A percentile compares a stretch with the other conserved stretches of the same genome.
phyloP scores from a whole-genome alignment of 2,113 vertebrate genomes.

The Chrysochloris asiatica region DNA sequence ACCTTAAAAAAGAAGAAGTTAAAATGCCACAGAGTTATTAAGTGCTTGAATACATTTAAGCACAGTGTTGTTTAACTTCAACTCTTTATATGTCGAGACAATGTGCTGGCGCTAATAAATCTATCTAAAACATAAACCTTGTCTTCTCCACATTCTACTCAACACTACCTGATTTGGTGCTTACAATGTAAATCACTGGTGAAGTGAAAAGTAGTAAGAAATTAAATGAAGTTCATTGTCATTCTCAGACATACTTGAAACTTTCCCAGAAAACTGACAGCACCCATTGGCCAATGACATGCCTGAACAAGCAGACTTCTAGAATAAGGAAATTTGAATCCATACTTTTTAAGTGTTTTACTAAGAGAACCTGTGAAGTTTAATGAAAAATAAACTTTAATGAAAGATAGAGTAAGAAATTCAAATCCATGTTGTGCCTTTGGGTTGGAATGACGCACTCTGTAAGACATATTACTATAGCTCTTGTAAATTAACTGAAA shows the following conservation, averaged over 20 bases:
- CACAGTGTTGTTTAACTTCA: neutral
- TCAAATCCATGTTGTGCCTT: neutral
- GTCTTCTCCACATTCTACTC: neutral
- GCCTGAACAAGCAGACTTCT: slow-evolving; percentile 12
- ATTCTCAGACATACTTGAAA: slow-evolving; percentile 40
- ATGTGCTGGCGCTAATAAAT: neutral
- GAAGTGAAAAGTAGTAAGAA: neutral
- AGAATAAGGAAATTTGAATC: neutral
- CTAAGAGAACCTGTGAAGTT: slow-evolving; percentile 16
- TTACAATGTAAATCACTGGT: slow-evolving; percentile 47
- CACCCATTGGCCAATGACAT: neutral
- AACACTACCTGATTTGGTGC: neutral
- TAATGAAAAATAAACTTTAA: slow-evolving; percentile 41
- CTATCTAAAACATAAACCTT: neutral
- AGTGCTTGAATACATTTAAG: neutral
- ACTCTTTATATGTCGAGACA: neutral
- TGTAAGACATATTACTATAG: neutral
- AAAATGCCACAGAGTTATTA: neutral
- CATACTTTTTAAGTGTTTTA: neutral
- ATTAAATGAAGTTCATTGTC: slow-evolving; percentile 40
- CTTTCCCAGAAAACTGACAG: slow-evolving; percentile 33
- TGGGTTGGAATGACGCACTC: neutral
- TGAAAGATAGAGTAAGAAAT: neutral
- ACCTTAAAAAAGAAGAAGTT: no score
- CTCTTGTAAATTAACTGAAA: slow-evolving; percentile 29